Conservation (phyloP, 1,140 invertebrate species). For the Hormaphis cornu region DNA sequence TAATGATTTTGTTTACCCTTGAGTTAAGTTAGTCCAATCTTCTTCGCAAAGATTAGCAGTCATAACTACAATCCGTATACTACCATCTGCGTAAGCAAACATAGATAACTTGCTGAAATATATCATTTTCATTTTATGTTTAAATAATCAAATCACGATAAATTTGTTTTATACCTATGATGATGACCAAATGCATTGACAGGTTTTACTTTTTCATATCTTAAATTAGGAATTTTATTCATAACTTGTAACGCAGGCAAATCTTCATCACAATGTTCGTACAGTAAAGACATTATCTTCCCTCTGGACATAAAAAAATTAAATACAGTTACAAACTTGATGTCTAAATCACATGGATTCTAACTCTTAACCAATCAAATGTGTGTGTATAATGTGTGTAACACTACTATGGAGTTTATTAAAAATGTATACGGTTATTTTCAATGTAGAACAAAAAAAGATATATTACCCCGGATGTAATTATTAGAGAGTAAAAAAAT, state of each 20-base stretch:
- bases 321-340: too few relatives aligned
- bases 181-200: conserved; percentile 74
- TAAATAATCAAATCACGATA: not conserved
- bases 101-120: conserved; percentile 76
- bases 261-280: not conserved
- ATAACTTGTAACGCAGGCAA: not conserved
- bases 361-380: too few relatives aligned
- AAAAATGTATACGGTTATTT: too few relatives aligned
- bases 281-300: not conserved
- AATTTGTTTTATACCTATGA: conserved; percentile 55
- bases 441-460: too few relatives aligned
- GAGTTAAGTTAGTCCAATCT: conserved; percentile 90
- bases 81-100: conserved; percentile 68
- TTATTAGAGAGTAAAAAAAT: too few relatives aligned
- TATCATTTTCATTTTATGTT: conserved; percentile 38
- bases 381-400: too few relatives aligned
- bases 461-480: too few relatives aligned
- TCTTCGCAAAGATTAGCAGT: conserved; percentile 84
- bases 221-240: conserved; percentile 51
- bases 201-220: conserved; percentile 60
- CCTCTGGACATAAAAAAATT: not conserved
- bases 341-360: too few relatives aligned
- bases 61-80: conserved; percentile 74
- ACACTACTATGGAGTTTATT: too few relatives aligned
- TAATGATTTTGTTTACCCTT: conserved; percentile 56